phyloP scores from a whole-genome alignment of 2,113 vertebrate species.

The Muscicapa adusta region DNA sequence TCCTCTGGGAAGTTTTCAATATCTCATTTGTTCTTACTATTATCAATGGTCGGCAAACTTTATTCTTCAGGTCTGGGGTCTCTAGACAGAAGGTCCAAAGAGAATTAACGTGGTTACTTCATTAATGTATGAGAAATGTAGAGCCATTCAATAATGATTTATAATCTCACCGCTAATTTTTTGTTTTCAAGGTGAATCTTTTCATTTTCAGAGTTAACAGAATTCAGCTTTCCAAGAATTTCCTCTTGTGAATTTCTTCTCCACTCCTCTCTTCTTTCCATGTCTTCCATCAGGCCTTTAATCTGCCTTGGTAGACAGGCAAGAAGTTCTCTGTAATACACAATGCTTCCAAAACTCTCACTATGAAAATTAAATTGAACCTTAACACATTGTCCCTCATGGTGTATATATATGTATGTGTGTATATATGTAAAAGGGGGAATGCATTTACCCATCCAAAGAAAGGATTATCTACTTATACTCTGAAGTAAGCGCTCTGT shows the following conservation, averaged over 20 bases:
- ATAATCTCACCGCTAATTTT: slow-evolving; percentile 76
- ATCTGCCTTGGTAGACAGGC: slow-evolving; percentile 75
- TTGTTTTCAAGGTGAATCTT: slow-evolving; percentile 74
- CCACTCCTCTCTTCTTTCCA: slow-evolving; percentile 68
- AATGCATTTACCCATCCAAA: background rate
- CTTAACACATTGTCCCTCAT: background rate
- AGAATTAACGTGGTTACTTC: background rate
- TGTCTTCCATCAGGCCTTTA: slow-evolving; percentile 65
- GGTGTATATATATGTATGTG: background rate
- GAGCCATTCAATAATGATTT: background rate
- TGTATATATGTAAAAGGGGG: too few species aligned
- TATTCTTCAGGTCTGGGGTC: background rate
- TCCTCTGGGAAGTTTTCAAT: background rate
- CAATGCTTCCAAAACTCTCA: background rate
- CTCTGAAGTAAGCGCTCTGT: background rate
- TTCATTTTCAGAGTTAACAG: slow-evolving; percentile 72
- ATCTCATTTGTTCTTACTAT: background rate
- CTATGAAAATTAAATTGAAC: background rate
- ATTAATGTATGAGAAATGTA: background rate
- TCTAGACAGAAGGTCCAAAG: background rate
- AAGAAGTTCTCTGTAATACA: background rate
- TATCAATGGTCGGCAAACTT: background rate
- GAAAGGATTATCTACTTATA: background rate
- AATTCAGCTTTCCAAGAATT: slow-evolving; percentile 72
- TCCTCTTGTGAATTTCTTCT: slow-evolving; percentile 65